These are phyloP conservation scores for Mongoloraphidia duomilia DNA, from an alignment of 2,888 invertebrate genomes.

Conservation along the genomic window DNA sequence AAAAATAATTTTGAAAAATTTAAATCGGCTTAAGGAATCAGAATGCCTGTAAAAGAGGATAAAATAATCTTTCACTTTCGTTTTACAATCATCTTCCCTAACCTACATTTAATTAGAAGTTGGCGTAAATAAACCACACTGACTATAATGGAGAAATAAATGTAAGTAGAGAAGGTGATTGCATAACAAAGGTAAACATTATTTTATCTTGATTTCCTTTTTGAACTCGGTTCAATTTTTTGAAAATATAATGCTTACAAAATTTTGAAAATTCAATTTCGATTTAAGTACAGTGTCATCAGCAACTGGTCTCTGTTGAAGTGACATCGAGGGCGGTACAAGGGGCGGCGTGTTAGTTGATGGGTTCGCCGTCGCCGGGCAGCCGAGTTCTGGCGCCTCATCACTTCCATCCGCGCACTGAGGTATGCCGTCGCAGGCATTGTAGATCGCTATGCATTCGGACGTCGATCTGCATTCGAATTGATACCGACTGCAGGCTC, in stretches of 20 bases:
- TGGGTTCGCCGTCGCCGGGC: constrained; percentile 39
- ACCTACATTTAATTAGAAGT: too few species aligned
- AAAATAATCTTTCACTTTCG: too few species aligned
- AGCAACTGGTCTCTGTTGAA: constrained; percentile 7
- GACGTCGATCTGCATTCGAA: constrained; percentile 74
- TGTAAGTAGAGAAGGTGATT: too few species aligned
- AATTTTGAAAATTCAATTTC: background rate
- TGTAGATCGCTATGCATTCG: constrained; percentile 90
- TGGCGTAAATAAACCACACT: too few species aligned
- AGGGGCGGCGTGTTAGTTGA: constrained; percentile 27
- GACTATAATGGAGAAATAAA: too few species aligned
- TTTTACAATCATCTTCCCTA: too few species aligned
- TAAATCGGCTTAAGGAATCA: too few species aligned
- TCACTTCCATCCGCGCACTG: constrained; percentile 87
- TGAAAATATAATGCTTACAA: background rate
- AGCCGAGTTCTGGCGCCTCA: constrained; percentile 71
- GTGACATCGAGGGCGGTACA: constrained; percentile 14
- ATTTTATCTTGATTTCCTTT: too few species aligned
- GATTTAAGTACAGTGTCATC: background rate
- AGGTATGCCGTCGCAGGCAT: constrained; percentile 86
- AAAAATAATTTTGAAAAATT: too few species aligned
- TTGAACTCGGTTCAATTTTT: too few species aligned
- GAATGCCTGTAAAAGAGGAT: too few species aligned
- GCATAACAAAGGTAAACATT: too few species aligned
- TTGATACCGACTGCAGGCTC: constrained; percentile 68